Evolutionary conservation across 92 coral and sea anemone genomes (phyloP).

Genomic region (Siderastrea radians): DNA sequence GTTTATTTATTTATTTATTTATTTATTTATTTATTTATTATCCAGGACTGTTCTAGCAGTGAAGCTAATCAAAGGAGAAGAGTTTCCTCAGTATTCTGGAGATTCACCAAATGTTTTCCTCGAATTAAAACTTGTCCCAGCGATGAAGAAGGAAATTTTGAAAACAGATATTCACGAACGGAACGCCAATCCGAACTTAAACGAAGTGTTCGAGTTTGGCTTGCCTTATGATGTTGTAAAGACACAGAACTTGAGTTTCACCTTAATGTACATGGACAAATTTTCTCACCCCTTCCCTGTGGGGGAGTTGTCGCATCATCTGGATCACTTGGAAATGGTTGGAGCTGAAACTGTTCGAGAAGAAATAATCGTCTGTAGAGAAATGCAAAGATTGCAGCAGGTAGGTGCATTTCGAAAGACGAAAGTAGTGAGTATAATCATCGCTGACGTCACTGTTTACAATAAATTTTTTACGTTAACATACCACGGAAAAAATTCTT

Average conservation of each 20-base stretch:
- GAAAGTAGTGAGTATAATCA: too few relatives aligned
- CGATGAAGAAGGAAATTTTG: slow-evolving; percentile 76
- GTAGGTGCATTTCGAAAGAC: slow-evolving; percentile 29
- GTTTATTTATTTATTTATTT: not conserved
- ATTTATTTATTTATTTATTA: not conserved
- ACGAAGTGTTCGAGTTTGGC: slow-evolving; percentile 89
- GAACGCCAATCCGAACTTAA: slow-evolving; percentile 85
- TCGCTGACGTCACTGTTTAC: too few relatives aligned
- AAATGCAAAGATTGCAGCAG: slow-evolving; percentile 86
- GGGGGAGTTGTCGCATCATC: slow-evolving; percentile 85
- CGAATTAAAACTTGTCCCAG: slow-evolving; percentile 83
- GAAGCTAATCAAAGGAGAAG: slow-evolving; percentile 91
- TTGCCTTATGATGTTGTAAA: slow-evolving; percentile 75
- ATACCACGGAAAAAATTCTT: too few relatives aligned
- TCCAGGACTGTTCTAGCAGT: slow-evolving; percentile 71
- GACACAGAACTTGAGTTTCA: slow-evolving; percentile 77
- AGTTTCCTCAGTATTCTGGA: slow-evolving; percentile 88
- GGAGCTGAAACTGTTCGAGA: slow-evolving; percentile 76
- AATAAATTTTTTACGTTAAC: too few relatives aligned
- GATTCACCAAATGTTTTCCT: slow-evolving; percentile 90
- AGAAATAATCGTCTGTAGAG: slow-evolving; percentile 93
- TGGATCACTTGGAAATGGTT: slow-evolving; percentile 79
- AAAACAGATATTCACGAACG: slow-evolving; percentile 95
- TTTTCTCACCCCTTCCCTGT: slow-evolving; percentile 93
- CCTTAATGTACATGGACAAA: slow-evolving; percentile 89